Base-by-base conservation (phyloP, 2,797 vertebrate species). In the Arremon brunneinucha region DNA sequence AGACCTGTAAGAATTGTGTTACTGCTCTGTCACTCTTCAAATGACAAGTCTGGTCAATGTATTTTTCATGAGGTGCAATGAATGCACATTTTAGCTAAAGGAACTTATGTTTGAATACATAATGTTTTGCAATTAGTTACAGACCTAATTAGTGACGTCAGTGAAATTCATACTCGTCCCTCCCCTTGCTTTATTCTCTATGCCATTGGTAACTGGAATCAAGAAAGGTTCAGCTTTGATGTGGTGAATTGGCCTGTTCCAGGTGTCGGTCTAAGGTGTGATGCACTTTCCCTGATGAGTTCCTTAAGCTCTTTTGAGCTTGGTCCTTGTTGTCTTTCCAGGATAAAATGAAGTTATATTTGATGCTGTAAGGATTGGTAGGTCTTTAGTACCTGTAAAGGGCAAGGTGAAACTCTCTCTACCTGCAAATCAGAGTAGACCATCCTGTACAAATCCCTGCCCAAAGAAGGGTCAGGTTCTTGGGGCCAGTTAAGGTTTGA, bases 361-460 rank as follows among this genome's bases (percentile, higher is more conserved):
- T 80, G 24, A n/a, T 52, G 17, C 12, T 75, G 4, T 68, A 63
- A 50, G 28, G n/a, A 37, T 50, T 2, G 12, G 1, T 32, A 16
- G 37, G 11, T 28, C 32, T 71, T 90, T 27, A 30, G 26, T 59
- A 44, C 17, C 32, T 47, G 3, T 21, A 14, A 20, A 39, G 30
- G 8, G 8, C 39, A 65, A 26, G 8, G 9, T 86, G 52, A 77
- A 74, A 28, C 21, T 85, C 20, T 5, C 6, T 78, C 16, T 28
- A 23, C 7, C 28, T 52, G 2, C 0, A 1, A 49, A 41, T 44
- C 2, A 26, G 13, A 78, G 26, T 1, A 28, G 30, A 43, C 46
- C 32, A 49, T 47, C 32, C 52, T 50, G 20, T 32, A n/a, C n/a
- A 57, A 44, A n/a, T 34, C 34, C 19, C 19, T 59, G 19, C 22